Evolutionary conservation across 2,797 vertebrate species (phyloP).

Genomic region (Leptodactylus fallax): DNA sequence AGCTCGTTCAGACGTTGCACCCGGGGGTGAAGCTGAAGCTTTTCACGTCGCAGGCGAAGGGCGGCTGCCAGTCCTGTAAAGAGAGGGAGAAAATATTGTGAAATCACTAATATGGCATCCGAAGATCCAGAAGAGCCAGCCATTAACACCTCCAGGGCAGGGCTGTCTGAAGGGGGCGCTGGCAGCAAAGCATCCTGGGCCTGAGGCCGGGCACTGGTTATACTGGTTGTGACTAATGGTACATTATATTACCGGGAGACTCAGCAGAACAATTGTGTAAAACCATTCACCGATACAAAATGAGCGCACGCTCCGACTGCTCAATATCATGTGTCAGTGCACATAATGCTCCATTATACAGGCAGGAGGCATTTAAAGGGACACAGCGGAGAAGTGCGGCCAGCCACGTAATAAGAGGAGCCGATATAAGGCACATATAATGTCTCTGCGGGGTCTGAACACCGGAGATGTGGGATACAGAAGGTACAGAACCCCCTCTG

Average conservation of each 20-base stretch:
- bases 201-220: neutral
- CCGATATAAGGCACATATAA: neutral
- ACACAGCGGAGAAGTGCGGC: neutral
- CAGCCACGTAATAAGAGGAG: neutral
- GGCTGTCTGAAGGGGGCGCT: neutral
- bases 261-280: neutral
- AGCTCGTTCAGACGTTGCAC: constrained; percentile 96
- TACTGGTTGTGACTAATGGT: neutral
- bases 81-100: constrained; percentile 36
- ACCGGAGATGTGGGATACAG: too few species aligned
- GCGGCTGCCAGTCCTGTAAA: constrained; percentile 95
- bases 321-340: neutral
- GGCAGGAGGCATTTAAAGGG: neutral
- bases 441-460: too few species aligned
- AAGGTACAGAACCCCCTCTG: too few species aligned
- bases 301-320: too few species aligned
- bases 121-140: neutral
- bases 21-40: constrained; percentile 94
- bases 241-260: neutral
- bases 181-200: neutral
- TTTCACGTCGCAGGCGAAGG: constrained; percentile 95
- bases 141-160: too few species aligned
- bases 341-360: neutral
- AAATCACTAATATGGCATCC: neutral
- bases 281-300: too few species aligned